Evolutionary conservation across 2,888 invertebrate genomes (phyloP).

Genomic region (Brachycybe producta): DNA sequence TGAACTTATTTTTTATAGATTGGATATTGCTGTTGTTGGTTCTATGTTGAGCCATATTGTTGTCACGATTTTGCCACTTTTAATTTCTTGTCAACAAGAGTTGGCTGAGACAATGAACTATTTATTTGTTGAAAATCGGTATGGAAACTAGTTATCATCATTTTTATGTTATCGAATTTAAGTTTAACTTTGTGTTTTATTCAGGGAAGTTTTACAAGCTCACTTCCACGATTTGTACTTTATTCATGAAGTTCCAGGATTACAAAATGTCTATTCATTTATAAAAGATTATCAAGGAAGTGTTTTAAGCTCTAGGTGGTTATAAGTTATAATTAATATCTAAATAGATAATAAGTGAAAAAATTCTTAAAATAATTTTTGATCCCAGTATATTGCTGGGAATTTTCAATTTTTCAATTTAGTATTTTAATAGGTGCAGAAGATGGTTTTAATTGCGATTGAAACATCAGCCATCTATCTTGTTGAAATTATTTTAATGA

Average conservation of each 20-base stretch:
- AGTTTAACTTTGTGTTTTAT: slow-evolving; percentile 16
- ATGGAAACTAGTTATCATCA: not conserved
- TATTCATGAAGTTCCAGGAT: slow-evolving; percentile 51
- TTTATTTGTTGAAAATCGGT: slow-evolving; percentile 56
- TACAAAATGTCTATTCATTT: slow-evolving; percentile 45
- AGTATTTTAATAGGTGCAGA: no score
- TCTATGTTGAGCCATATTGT: slow-evolving; percentile 70
- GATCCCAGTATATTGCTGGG: not conserved
- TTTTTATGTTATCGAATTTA: not conserved
- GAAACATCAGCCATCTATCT: no score
- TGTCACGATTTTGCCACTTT: slow-evolving; percentile 60
- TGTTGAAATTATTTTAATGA: no score
- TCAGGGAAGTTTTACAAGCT: slow-evolving; percentile 43
- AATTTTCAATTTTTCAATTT: not conserved
- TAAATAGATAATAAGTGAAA: no score
- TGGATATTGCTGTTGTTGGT: slow-evolving; percentile 42
- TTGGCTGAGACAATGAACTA: slow-evolving; percentile 65
- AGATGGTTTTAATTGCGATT: no score
- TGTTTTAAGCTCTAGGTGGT: slow-evolving; percentile 19
- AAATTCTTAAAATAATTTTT: no score
- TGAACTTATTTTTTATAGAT: slow-evolving; percentile 40
- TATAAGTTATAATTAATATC: not conserved
- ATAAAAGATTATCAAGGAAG: slow-evolving; percentile 22
- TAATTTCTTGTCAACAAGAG: slow-evolving; percentile 52
- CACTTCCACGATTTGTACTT: slow-evolving; percentile 76